Percentiles rank a stretch among this genome's conserved stretches.
Evolutionary conservation across 1,140 invertebrate species (phyloP).

Genomic region (Cecropterus lyciades): DNA sequence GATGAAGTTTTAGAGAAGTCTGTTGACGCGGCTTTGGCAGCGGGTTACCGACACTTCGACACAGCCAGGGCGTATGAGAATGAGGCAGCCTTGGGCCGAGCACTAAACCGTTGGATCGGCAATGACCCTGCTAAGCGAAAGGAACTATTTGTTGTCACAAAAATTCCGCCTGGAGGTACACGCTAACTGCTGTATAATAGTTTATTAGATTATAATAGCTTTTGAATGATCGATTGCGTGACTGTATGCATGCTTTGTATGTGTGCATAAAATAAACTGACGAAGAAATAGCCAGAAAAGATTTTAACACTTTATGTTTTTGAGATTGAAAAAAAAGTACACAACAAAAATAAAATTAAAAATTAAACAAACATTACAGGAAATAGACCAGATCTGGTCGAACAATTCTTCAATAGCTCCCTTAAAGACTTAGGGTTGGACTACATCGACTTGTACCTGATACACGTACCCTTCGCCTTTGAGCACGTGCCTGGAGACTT

Average conservation of each 20-base stretch:
- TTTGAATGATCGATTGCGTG: too few species aligned
- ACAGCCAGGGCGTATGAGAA: slow-evolving; percentile 87
- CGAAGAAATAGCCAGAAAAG: too few species aligned
- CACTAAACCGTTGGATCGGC: slow-evolving; percentile 86
- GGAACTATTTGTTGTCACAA: slow-evolving; percentile 89
- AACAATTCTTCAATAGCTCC: slow-evolving; percentile 86
- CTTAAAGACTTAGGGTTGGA: slow-evolving; percentile 85
- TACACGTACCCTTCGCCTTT: slow-evolving; percentile 86
- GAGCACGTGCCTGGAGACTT: slow-evolving; percentile 72
- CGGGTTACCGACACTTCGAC: slow-evolving; percentile 90
- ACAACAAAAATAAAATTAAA: too few species aligned
- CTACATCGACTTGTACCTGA: slow-evolving; percentile 89
- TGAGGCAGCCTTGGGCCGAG: slow-evolving; percentile 86
- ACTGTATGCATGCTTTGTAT: too few species aligned
- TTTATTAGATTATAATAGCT: too few species aligned
- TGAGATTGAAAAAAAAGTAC: too few species aligned
- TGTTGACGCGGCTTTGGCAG: slow-evolving; percentile 85
- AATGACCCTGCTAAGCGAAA: slow-evolving; percentile 87
- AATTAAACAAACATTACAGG: slow-evolving; percentile 44
- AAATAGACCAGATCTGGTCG: slow-evolving; percentile 83
- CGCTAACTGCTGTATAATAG: background rate
- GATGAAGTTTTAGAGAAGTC: slow-evolving; percentile 84
- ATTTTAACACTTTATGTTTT: too few species aligned
- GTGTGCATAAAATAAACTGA: too few species aligned
- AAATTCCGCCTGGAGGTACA: slow-evolving; percentile 80